Conservation (phyloP, 2,113 vertebrate genomes). For the Dryoscopus gambensis region DNA sequence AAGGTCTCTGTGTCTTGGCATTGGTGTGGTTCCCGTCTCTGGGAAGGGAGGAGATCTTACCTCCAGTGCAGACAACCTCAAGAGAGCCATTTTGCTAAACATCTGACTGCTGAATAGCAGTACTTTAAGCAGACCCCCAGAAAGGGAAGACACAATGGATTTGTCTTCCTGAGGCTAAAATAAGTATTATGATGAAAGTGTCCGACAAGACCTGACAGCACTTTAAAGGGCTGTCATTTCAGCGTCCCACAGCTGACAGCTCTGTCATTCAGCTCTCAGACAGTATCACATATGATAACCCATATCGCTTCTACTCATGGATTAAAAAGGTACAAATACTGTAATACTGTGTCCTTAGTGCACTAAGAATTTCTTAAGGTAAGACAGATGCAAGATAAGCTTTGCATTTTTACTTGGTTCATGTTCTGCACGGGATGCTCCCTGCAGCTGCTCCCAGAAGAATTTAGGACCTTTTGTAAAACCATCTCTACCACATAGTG, state of each 20-base stretch:
- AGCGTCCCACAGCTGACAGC: background rate
- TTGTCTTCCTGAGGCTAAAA: background rate
- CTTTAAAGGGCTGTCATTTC: background rate
- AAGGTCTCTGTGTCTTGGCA: background rate
- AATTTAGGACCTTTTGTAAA: background rate
- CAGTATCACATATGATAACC: background rate
- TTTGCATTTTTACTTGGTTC: background rate
- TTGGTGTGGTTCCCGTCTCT: accelerated
- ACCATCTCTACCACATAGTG: background rate
- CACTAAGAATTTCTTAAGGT: background rate
- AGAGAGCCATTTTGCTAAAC: background rate
- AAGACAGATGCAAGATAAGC: background rate
- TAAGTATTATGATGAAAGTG: background rate
- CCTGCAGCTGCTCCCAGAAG: background rate
- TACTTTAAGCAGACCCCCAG: background rate
- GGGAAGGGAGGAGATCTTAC: background rate
- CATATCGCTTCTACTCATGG: accelerated
- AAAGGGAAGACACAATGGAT: background rate
- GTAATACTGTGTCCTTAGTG: background rate
- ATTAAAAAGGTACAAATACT: background rate
- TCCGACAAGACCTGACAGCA: background rate
- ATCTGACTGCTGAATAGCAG: background rate
- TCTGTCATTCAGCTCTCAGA: background rate
- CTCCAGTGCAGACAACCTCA: background rate
- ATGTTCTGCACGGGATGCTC: accelerated